Conservation (phyloP, 2,113 vertebrate genomes). For the Neoarius graeffei region DNA sequence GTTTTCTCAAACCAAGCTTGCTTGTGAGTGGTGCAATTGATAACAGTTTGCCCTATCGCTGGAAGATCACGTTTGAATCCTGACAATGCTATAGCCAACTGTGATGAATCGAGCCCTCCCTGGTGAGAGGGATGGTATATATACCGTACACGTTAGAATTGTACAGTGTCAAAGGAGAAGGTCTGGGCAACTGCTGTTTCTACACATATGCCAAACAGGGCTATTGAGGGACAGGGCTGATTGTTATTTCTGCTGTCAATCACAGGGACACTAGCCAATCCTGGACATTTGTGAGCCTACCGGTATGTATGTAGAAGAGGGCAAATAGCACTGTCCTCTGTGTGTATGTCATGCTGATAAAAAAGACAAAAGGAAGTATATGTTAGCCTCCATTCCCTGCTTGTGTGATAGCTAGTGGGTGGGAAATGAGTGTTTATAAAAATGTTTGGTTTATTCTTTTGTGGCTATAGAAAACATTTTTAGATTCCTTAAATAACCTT, state of each 20-base stretch:
- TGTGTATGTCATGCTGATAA: background rate
- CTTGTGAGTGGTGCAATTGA: background rate
- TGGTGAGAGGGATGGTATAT: background rate
- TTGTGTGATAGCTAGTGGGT: background rate
- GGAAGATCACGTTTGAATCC: background rate
- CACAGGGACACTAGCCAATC: background rate
- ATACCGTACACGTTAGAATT: background rate
- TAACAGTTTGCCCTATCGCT: background rate
- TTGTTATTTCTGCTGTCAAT: conserved; percentile 27
- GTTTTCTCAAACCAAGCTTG: background rate
- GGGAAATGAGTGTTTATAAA: background rate
- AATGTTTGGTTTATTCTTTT: background rate
- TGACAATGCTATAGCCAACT: background rate
- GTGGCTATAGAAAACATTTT: conserved; percentile 1
- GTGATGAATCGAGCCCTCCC: background rate
- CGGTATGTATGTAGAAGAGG: background rate
- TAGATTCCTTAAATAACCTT: conserved; percentile 22
- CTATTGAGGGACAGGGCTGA: conserved; percentile 35
- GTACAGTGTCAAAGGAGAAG: conserved; percentile 29
- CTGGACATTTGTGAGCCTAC: too few relatives aligned
- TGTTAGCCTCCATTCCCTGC: background rate
- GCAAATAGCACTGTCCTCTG: background rate
- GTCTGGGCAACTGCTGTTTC: conserved; percentile 16
- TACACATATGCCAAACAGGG: conserved; percentile 37
- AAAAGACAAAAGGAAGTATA: background rate